Base-by-base conservation (phyloP, 2,888 invertebrate genomes). In the Meloe dianella region DNA sequence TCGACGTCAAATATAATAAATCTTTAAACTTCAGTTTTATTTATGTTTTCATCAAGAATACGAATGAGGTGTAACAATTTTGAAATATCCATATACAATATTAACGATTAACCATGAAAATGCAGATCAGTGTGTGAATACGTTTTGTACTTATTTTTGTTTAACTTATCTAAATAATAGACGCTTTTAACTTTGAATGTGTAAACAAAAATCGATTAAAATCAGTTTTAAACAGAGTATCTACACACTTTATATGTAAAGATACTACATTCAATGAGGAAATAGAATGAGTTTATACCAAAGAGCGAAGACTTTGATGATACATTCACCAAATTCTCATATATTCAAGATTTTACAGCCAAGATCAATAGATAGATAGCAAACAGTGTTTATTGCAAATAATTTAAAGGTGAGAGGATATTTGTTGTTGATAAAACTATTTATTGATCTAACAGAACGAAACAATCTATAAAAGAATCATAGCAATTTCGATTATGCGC, bases 371-470 rank as follows among this genome's bases (percentile, higher is more conserved):
- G 10, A 22, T 54, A 6, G 14, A 7, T 12, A 7, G 2, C 2
- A 12, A 3, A 22, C 24, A 14, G 5, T 27, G n/a, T 54, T 54
- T 27, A n/a, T 54, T 12, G 27, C 24, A 27, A 27, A 54, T 54
- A 54, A 27, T 27, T 0, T 1, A 14, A 54, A 54, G 27, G 54
- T 5, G 20, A 47, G 20, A 8, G 27, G n/a, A n/a, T 54, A 54
- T 54, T 54, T 54, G 27, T 12, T 51, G 51, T 51, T 51, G 54
- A 27, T 54, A 54, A 24, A 27, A 54, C 24, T n/a, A 27, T 51
- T 24, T 24, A 51, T 51, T 24, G 22, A 51, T 51, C 22, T 12
- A 51, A 51, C 12, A 12, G 1, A 27, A 27, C 27, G 54, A 54
- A 54, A 27, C 54, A 27, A 27, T 54, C 27, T 54, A 27, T 54